Evolutionary conservation across 1,140 invertebrate species (phyloP), one percentile per base, ranked within the genome.

Genomic region (Drosophila suzukii): DNA sequence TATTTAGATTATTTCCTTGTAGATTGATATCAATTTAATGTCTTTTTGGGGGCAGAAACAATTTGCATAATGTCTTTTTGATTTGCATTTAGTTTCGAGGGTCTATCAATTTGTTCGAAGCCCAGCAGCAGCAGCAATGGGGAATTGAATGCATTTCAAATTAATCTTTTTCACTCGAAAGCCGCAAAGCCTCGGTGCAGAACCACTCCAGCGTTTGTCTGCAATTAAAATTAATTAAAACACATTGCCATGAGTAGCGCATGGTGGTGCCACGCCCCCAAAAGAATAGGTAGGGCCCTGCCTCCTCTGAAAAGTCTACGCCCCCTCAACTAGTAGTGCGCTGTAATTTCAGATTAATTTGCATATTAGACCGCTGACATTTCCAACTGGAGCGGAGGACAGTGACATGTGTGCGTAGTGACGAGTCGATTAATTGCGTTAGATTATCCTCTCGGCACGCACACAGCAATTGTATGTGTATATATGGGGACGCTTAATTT

Each of bases 371-470:
- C 58, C 60, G 57, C 82, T 81, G 82, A 78, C 81, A 85, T 66
- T 51, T 55, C 41, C 27, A 59, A 43, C 61, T 24, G 60, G 55
- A 59, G 39, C 41, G 32, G 34, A 50, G 53, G 34, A 74, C 58
- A 78, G 58, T 53, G 63, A 72, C 78, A 76, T 83, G 70, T 71
- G 59, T 80, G 84, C 71, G 73, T 66, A 84, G 76, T 89, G 85
- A 89, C 84, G 84, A 89, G 82, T 88, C 84, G 84, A 89, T 89
- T 89, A 89, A 89, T 89, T 89, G 84, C 84, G 43, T 89, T 89
- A 89, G 84, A 89, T 89, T 89, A 89, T 79, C 56, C 67, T 47
- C 49, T 58, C 49, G 41, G 57, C 73, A 76, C 73, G 60, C 78
- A 59, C 56, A 70, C 3, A 59, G 7, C 51, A 32, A 59, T 34